These are phyloP conservation scores for Acyrthosiphon pisum DNA, from an alignment of 1,140 invertebrate genomes.

Conservation along the genomic window DNA sequence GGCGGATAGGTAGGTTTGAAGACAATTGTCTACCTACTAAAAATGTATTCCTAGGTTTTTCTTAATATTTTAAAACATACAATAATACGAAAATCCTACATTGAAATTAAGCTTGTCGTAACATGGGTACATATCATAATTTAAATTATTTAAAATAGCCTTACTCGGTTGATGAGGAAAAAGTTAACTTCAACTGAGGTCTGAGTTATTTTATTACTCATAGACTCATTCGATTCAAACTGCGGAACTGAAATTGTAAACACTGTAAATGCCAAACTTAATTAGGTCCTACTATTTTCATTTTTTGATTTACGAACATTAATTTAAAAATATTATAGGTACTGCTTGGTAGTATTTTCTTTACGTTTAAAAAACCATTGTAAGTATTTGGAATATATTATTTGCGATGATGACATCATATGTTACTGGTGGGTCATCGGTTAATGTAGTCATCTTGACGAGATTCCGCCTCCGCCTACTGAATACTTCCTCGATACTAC, in stretches of 20 bases:
- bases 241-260: neutral
- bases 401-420: conserved; percentile 36
- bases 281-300: neutral
- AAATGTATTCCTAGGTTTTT: neutral
- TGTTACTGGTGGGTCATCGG: neutral
- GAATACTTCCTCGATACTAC: conserved; percentile 8
- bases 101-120: neutral
- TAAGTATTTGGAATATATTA: conserved; percentile 10
- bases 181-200: no score
- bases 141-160: no score
- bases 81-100: no score
- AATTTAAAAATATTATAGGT: neutral
- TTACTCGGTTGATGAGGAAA: no score
- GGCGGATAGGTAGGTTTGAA: neutral
- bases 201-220: neutral
- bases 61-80: neutral
- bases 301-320: neutral
- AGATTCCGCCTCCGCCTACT: neutral
- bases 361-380: neutral
- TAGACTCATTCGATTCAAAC: neutral
- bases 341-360: neutral
- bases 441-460: conserved; percentile 30
- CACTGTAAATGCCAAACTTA: neutral
- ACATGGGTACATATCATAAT: no score
- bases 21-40: neutral